phyloP scores from a whole-genome alignment of 2,113 vertebrate species.

The Menura novaehollandiae region DNA sequence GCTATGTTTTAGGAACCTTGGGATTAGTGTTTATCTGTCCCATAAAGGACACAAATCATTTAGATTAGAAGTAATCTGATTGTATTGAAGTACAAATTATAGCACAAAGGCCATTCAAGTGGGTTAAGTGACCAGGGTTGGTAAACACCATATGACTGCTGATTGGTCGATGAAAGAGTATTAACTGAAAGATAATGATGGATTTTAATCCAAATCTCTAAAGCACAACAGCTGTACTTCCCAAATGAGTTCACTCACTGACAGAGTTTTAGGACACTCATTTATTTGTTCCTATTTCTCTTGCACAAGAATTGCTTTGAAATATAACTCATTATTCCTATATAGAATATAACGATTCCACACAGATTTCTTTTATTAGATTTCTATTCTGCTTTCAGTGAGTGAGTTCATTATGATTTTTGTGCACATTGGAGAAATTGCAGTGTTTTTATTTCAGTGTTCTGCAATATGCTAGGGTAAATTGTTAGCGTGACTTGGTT shows the following conservation, averaged over 20 bases:
- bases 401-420: background rate
- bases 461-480: background rate
- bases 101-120: constrained; percentile 77
- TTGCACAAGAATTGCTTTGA: constrained; percentile 31
- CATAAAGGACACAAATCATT: constrained; percentile 78
- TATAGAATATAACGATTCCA: background rate
- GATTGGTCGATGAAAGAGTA: constrained; percentile 81
- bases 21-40: constrained; percentile 78
- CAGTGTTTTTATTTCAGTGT: background rate
- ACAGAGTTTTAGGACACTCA: background rate
- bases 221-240: constrained; percentile 76
- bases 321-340: background rate
- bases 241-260: constrained; percentile 65
- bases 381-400: background rate
- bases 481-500: background rate
- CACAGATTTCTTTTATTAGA: background rate
- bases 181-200: constrained; percentile 81
- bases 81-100: constrained; percentile 78
- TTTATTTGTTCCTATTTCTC: constrained; percentile 41
- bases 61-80: constrained; percentile 87
- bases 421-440: background rate
- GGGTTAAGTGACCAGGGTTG: constrained; percentile 75
- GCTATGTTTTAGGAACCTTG: constrained; percentile 58
- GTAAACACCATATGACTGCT: constrained; percentile 79
- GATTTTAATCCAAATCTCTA: constrained; percentile 80